Evolutionary conservation across 1,140 invertebrate species (phyloP).

Genomic region (Polypedilum vanderplanki): DNA sequence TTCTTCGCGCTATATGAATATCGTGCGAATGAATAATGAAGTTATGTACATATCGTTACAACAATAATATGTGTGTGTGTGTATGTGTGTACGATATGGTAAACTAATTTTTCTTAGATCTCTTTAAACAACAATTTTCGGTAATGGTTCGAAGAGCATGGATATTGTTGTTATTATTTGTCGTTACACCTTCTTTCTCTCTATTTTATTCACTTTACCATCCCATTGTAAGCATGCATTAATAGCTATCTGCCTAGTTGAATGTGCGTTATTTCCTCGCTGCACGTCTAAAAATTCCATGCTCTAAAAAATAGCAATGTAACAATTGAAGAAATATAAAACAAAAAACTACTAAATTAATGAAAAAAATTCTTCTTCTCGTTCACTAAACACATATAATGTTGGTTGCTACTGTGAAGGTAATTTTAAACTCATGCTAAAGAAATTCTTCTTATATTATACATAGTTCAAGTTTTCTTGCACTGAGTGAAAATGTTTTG

Average conservation of each 20-base stretch:
- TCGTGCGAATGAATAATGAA: slow-evolving; percentile 11
- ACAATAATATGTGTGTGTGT: background rate
- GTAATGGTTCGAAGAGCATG: slow-evolving; percentile 22
- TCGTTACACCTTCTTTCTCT: slow-evolving; percentile 26
- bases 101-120: slow-evolving; percentile 25
- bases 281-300: slow-evolving; percentile 26
- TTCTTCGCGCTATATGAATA: background rate
- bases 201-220: background rate
- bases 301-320: slow-evolving; percentile 17
- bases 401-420: background rate
- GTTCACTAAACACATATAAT: background rate
- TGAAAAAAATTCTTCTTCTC: background rate
- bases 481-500: no score
- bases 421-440: slow-evolving; percentile 5
- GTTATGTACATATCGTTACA: background rate
- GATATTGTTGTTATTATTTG: background rate
- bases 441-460: background rate
- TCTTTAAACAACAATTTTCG: slow-evolving; percentile 22
- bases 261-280: background rate
- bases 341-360: background rate
- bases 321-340: slow-evolving; percentile 17
- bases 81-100: slow-evolving; percentile 3
- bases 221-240: background rate
- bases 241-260: background rate
- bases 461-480: no score